These are phyloP conservation scores for Belgica antarctica DNA, from an alignment of 2,888 invertebrate species.

Conservation along the genomic window DNA sequence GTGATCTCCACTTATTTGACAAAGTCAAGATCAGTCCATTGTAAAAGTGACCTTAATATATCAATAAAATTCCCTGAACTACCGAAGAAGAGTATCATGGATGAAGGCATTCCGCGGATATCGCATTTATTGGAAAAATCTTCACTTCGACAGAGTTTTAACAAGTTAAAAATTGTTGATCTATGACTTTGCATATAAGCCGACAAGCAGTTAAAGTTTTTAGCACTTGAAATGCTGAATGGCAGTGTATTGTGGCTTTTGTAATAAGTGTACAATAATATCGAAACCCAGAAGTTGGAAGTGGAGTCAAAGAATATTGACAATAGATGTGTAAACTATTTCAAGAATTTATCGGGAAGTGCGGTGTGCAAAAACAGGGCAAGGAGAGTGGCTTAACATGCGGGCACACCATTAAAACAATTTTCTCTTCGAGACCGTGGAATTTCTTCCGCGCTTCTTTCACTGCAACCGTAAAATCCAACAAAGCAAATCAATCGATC, in stretches of 20 bases:
- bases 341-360: constrained; percentile 34
- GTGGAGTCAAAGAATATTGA: constrained; percentile 20
- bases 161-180: constrained; percentile 33
- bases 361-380: neutral
- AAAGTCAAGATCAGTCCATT: constrained; percentile 1
- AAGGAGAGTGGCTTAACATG: neutral
- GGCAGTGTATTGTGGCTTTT: neutral
- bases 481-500: neutral
- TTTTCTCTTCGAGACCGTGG: neutral
- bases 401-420: neutral
- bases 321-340: constrained; percentile 37
- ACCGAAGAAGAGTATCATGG: constrained; percentile 23
- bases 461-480: neutral
- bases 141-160: constrained; percentile 5
- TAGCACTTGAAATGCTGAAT: neutral
- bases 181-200: constrained; percentile 39
- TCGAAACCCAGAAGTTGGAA: constrained; percentile 40
- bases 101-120: neutral
- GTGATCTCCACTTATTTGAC: neutral
- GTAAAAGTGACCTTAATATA: constrained; percentile 21
- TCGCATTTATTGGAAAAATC: neutral
- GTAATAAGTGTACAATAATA: neutral
- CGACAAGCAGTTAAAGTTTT: constrained; percentile 4
- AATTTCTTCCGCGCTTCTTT: neutral
- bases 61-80: constrained; percentile 32